These are phyloP conservation scores for Coptodon rendalli DNA, from an alignment of 2,113 vertebrate species.

Conservation along the genomic window DNA sequence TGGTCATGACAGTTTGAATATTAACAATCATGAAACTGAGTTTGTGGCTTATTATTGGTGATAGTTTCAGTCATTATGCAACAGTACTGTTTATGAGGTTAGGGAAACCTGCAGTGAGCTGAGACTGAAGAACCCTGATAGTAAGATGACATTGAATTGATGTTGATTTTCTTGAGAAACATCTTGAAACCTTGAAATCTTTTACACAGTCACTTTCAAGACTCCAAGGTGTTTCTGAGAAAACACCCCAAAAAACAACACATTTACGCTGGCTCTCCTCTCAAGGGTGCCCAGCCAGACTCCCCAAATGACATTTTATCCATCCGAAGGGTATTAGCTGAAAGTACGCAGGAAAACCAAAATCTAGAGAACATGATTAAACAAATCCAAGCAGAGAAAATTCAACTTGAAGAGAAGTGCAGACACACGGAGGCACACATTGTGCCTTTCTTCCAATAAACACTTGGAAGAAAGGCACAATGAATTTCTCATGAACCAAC, in stretches of 20 bases:
- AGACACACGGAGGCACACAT: neutral
- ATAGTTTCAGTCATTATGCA: neutral
- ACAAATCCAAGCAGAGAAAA: neutral
- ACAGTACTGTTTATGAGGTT: neutral
- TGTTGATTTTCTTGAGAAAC: neutral
- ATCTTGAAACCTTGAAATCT: neutral
- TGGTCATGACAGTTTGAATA: neutral
- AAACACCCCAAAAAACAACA: neutral
- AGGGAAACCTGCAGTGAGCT: neutral
- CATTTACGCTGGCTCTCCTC: neutral
- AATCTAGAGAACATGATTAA: neutral
- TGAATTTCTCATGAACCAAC: neutral
- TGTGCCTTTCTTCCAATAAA: too few species aligned
- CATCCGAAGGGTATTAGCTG: neutral
- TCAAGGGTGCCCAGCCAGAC: neutral
- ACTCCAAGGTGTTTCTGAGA: neutral
- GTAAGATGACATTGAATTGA: neutral
- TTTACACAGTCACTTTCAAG: neutral
- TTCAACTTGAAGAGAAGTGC: neutral
- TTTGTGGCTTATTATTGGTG: neutral
- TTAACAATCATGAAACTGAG: neutral
- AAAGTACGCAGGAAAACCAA: neutral
- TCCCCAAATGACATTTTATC: neutral
- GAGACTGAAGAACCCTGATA: neutral
- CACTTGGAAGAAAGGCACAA: neutral